Base-by-base conservation (phyloP, 2,797 vertebrate species). In the Nannoperca obscura region DNA sequence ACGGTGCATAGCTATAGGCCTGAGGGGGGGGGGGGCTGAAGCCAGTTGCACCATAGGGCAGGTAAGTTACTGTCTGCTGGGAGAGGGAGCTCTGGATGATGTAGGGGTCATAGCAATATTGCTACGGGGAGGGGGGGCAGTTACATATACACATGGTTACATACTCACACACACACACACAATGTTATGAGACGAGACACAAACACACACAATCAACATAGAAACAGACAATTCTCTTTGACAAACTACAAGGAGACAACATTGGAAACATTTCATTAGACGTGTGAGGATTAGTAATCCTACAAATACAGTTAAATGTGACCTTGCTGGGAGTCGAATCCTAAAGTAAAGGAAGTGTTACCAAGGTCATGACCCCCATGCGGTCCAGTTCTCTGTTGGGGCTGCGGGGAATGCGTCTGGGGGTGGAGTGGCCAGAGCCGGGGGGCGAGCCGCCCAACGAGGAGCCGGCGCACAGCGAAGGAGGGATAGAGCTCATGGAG, bases 361-460 rank as follows among this genome's bases (percentile, higher is more conserved):
- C 98, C 94, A 99, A 90, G 0, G 98, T 99, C 97, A 98, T 99
- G 92, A 98, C 94, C 4, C 97, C 98, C 85, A 98, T 96, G 59
- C 98, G 96, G 89, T 99, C 97, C 85, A 97, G 93, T 17, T 99
- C 98, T 74, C 97, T 92, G 82, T 97, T 97, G 0, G 98, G 97
- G 83, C 97, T 99, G 71, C 96, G 97, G 0, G 97, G 96, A 24
- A 94, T 84, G n/a, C 97, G 93, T 40, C 97, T 94, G 0, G 98
- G 98, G 2, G 98, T 98, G 80, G 97, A 98, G 63, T 95, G 95
- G 6, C 98, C 98, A 0, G 97, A 99, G 66, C 95, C 95, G 0
- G 98, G 98, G 0, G 98, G 97, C 2, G 94, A 94, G 11, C 89
- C 84, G 0, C 91, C 91, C 81, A 91, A 36, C 1, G 98, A 98